Evolutionary conservation across 2,797 vertebrate genomes (phyloP).

Genomic region (Carcharodon carcharias): DNA sequence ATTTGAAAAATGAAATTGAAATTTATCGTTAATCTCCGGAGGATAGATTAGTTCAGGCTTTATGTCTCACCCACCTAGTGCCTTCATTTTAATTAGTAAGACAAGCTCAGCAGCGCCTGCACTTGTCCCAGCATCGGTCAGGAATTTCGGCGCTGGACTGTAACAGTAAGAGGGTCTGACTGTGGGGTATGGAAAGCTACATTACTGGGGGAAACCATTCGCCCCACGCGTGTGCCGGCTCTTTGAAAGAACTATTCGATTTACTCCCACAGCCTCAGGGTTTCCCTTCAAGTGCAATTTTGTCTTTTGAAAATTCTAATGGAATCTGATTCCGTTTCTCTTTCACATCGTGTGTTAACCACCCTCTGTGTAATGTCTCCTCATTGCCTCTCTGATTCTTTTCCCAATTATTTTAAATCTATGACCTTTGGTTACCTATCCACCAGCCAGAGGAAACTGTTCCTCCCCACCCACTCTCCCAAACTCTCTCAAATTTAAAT

Average conservation of each 20-base stretch:
- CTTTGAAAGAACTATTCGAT: background rate
- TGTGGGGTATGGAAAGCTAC: background rate
- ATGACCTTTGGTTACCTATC: no score
- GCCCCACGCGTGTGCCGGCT: background rate
- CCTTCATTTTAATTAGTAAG: background rate
- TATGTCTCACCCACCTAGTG: no score
- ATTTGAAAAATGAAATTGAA: background rate
- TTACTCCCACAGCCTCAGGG: background rate
- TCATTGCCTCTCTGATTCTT: no score
- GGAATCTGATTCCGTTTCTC: no score
- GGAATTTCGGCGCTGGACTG: background rate
- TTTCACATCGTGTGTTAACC: background rate
- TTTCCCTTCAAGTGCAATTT: background rate
- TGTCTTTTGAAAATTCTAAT: background rate
- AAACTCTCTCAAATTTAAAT: no score
- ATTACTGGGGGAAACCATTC: background rate
- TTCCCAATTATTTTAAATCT: no score
- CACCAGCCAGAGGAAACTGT: no score
- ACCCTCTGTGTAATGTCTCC: no score
- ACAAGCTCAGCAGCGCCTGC: background rate
- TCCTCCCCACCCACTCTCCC: no score
- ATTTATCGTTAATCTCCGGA: background rate
- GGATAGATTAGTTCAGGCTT: background rate
- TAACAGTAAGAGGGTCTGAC: background rate
- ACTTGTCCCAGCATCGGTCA: background rate